phyloP scores from a whole-genome alignment of 30 jellyfish, hydroid and myxozoan species.

The Pelagia noctiluca region DNA sequence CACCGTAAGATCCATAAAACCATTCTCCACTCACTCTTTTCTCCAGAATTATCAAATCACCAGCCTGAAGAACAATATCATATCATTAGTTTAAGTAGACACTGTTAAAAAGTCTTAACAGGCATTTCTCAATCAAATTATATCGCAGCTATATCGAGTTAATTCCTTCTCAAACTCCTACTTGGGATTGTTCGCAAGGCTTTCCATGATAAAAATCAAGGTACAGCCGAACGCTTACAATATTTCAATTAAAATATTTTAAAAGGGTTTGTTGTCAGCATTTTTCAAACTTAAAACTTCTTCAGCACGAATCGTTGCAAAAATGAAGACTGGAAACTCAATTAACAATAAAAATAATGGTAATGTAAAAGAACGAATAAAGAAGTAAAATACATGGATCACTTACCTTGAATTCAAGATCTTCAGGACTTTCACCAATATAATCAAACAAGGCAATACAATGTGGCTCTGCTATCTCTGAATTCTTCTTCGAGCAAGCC shows the following conservation, averaged over 20 bases:
- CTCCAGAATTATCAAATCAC: constrained; percentile 41
- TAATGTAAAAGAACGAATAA: no score
- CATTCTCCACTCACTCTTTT: constrained; percentile 34
- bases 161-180: neutral
- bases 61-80: constrained; percentile 49
- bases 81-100: no score
- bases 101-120: neutral
- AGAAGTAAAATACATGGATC: neutral
- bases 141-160: neutral
- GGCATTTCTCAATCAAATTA: neutral
- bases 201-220: neutral
- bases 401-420: constrained; percentile 54
- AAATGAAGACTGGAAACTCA: neutral
- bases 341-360: neutral
- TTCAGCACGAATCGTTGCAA: neutral
- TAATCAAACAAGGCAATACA: constrained; percentile 61
- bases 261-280: no score
- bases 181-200: neutral
- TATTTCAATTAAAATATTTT: no score
- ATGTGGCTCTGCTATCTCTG: constrained; percentile 57
- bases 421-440: constrained; percentile 1
- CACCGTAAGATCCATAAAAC: constrained; percentile 33
- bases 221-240: neutral
- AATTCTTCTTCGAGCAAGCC: neutral
- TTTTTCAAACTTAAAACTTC: no score